phyloP scores from a whole-genome alignment of 2,888 invertebrate species.

The Calliopum simillimum region DNA sequence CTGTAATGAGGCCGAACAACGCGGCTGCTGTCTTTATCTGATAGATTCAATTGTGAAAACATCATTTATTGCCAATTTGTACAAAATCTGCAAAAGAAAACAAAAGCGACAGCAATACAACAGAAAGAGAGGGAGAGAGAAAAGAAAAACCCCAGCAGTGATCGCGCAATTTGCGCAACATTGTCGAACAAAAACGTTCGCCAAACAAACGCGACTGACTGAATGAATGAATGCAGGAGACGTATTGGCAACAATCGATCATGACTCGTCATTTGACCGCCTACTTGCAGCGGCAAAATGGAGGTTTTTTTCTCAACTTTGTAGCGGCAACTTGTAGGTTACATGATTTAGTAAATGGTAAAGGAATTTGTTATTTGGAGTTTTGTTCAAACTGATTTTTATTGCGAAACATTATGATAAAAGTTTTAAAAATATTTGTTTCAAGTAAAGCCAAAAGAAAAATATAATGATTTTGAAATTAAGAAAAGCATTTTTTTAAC shows the following conservation, averaged over 20 bases:
- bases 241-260: constrained; percentile 14
- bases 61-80: constrained; percentile 63
- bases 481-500: no score
- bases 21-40: constrained; percentile 35
- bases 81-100: constrained; percentile 43
- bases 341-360: no score
- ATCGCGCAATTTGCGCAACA: background rate
- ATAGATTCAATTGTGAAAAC: constrained; percentile 63
- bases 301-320: background rate
- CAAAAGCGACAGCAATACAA: background rate
- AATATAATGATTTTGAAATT: no score
- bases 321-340: no score
- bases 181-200: background rate
- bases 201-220: background rate
- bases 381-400: no score
- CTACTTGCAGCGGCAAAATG: background rate
- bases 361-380: no score
- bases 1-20: background rate
- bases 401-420: no score
- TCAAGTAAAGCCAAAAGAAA: no score
- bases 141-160: background rate
- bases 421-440: no score
- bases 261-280: constrained; percentile 23
- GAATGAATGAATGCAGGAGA: background rate
- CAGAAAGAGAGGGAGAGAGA: background rate